Evolutionary conservation across 53 echinoderm and acorn worm genomes (phyloP).

Genomic region (Pentamera pediparva): DNA sequence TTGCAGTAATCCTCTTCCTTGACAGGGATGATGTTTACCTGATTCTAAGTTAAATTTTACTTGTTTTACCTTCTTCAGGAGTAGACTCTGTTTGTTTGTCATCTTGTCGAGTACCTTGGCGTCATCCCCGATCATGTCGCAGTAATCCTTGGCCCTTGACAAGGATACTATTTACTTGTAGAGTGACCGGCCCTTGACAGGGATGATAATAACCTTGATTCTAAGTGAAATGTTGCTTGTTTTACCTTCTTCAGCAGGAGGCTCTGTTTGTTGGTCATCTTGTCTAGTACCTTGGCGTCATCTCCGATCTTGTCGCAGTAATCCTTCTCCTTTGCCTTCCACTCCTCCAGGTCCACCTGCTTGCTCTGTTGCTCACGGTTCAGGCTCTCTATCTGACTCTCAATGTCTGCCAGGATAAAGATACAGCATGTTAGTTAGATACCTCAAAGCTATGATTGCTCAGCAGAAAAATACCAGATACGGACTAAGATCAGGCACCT

Average conservation of each 20-base stretch:
- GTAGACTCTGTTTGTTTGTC: slow-evolving; percentile 98
- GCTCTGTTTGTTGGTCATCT: slow-evolving; percentile 99
- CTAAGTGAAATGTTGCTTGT: no score
- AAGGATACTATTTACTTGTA: no score
- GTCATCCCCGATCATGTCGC: slow-evolving; percentile 76
- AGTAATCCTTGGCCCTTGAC: slow-evolving; percentile 81
- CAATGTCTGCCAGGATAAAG: no score
- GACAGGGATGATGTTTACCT: no score
- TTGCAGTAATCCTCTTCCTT: slow-evolving; percentile 85
- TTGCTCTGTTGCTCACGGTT: slow-evolving; percentile 77
- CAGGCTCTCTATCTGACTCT: slow-evolving; percentile 70
- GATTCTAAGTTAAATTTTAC: no score
- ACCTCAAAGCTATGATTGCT: no score
- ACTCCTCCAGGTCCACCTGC: slow-evolving; percentile 70
- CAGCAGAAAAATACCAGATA: no score
- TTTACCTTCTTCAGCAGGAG: slow-evolving; percentile 90
- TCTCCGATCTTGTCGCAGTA: slow-evolving; percentile 78
- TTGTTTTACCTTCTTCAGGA: slow-evolving; percentile 88
- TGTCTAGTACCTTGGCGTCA: slow-evolving; percentile 79
- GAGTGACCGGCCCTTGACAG: no score
- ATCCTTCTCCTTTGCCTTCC: slow-evolving; percentile 82
- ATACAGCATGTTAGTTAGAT: no score
- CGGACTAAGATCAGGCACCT: no score
- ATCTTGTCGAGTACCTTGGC: slow-evolving; percentile 87
- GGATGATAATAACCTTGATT: no score